These are phyloP conservation scores for Elysia chlorotica DNA, from an alignment of 1,140 invertebrate species.

Conservation along the genomic window DNA sequence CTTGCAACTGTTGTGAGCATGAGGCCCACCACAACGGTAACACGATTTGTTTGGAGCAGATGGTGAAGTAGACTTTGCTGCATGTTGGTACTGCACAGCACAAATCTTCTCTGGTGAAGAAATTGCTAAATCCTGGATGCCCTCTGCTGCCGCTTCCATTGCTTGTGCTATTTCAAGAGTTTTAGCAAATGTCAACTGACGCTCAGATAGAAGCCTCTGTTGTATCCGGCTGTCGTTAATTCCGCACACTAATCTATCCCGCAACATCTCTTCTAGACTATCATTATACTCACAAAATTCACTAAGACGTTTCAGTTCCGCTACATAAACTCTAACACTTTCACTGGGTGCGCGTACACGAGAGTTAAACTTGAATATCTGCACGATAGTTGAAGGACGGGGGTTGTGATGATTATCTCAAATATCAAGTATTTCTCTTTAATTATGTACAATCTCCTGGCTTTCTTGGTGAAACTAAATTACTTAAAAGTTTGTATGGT, in stretches of 20 bases:
- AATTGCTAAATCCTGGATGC: slow-evolving; percentile 13
- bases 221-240: slow-evolving; percentile 28
- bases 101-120: too few relatives aligned
- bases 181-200: slow-evolving; percentile 23
- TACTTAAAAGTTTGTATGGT: slow-evolving; percentile 26
- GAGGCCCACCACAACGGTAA: neutral
- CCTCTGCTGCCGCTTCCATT: slow-evolving; percentile 28
- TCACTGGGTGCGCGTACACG: slow-evolving; percentile 4
- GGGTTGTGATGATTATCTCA: slow-evolving; percentile 27
- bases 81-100: neutral
- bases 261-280: slow-evolving; percentile 24
- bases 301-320: slow-evolving; percentile 20
- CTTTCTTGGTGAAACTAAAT: slow-evolving; percentile 19
- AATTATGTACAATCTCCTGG: slow-evolving; percentile 22
- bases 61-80: neutral
- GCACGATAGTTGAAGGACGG: slow-evolving; percentile 24
- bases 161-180: slow-evolving; percentile 27
- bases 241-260: slow-evolving; percentile 34
- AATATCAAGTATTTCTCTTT: slow-evolving; percentile 18
- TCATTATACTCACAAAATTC: slow-evolving; percentile 31
- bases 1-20: neutral
- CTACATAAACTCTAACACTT: slow-evolving; percentile 22
- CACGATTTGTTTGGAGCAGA: neutral
- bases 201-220: slow-evolving; percentile 23
- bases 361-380: slow-evolving; percentile 29